Conservation (phyloP, 2,797 vertebrate species). For the Pterois miles region DNA sequence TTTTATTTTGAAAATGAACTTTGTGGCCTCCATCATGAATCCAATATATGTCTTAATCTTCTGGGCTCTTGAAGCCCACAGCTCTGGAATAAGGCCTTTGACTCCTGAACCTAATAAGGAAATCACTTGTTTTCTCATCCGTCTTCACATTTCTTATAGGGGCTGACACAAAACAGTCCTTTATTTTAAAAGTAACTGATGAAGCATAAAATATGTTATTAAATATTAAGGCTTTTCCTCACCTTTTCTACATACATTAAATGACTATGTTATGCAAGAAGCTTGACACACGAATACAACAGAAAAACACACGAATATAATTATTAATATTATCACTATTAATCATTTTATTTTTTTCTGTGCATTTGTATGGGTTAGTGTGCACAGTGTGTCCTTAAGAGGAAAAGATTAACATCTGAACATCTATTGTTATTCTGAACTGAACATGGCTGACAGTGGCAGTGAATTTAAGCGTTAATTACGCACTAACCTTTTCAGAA, state of each 20-base stretch:
- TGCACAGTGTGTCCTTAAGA: constrained; percentile 25
- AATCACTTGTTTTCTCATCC: constrained; percentile 99
- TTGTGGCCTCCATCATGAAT: constrained; percentile 99
- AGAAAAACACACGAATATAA: not conserved
- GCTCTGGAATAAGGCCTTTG: constrained; percentile 95
- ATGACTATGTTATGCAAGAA: constrained; percentile 79
- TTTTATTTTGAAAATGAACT: constrained; percentile 99
- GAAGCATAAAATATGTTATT: constrained; percentile 90
- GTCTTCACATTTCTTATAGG: constrained; percentile 87
- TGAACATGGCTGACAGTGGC: constrained; percentile 75
- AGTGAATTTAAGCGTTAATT: constrained; percentile 80
- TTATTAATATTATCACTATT: not conserved
- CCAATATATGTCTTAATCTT: constrained; percentile 99
- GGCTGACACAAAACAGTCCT: constrained; percentile 88
- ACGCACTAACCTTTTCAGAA: constrained; percentile 82
- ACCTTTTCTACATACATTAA: constrained; percentile 69
- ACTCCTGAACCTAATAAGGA: constrained; percentile 99
- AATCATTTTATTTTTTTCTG: not conserved
- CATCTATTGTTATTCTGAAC: constrained; percentile 71
- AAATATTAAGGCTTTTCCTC: constrained; percentile 82
- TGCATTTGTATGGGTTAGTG: not conserved
- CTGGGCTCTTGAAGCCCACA: constrained; percentile 96
- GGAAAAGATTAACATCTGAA: constrained; percentile 53
- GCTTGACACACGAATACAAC: constrained; percentile 64
- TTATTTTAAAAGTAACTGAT: constrained; percentile 91